These are phyloP conservation scores for Onychostruthus taczanowskii DNA, from an alignment of 2,113 vertebrate genomes.

Conservation along the genomic window DNA sequence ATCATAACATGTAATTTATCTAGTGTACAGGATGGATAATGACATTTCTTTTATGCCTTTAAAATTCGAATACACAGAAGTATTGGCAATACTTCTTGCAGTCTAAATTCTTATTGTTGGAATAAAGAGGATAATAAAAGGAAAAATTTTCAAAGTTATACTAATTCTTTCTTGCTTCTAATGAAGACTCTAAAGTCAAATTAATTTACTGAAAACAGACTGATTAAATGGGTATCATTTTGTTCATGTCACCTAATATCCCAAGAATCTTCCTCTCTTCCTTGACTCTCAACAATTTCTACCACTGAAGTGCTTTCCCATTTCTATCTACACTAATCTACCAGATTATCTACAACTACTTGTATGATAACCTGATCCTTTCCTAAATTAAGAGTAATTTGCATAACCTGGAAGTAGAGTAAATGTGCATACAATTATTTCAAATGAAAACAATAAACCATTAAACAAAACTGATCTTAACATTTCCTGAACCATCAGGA, in stretches of 20 bases:
- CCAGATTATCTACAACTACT: neutral
- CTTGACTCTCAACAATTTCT: neutral
- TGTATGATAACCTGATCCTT: neutral
- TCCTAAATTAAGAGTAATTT: neutral
- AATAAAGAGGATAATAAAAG: neutral
- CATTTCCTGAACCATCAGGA: neutral
- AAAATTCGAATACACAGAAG: neutral
- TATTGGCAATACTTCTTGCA: neutral
- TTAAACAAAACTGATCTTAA: neutral
- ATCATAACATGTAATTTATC: neutral
- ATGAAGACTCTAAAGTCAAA: neutral
- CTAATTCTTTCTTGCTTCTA: neutral
- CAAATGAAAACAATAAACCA: neutral
- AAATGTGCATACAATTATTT: neutral
- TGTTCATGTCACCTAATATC: neutral
- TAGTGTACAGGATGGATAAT: neutral
- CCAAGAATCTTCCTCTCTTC: neutral
- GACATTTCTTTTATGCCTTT: neutral
- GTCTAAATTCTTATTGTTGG: neutral
- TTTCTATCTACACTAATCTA: neutral
- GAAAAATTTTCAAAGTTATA: neutral
- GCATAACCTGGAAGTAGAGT: neutral
- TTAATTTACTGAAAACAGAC: neutral
- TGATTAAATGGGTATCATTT: neutral
- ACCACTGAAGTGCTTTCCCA: neutral